A percentile compares a stretch with the other conserved stretches of the same genome.
Conservation (phyloP, 2,113 vertebrate genomes). For the Pantherophis guttatus region DNA sequence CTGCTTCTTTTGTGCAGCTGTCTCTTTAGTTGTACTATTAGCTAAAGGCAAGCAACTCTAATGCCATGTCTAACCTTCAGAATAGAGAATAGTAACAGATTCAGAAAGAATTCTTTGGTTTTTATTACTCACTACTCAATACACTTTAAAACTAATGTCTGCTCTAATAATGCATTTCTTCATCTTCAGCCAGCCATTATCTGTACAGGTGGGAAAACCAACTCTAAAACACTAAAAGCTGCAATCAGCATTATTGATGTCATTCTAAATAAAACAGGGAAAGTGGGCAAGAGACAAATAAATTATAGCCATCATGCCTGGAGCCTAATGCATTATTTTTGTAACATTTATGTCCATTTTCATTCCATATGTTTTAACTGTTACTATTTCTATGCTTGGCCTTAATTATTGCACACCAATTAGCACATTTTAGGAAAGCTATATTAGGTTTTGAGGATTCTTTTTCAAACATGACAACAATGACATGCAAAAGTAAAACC, state of each 20-base stretch:
- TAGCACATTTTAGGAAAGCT: conserved; percentile 15
- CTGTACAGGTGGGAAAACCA: conserved; percentile 56
- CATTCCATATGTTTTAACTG: conserved; percentile 28
- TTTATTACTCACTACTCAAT: conserved; percentile 19
- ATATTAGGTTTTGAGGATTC: not conserved
- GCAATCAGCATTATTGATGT: conserved; percentile 69
- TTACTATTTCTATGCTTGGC: not conserved
- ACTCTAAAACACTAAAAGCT: conserved; percentile 67
- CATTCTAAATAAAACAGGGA: conserved; percentile 54
- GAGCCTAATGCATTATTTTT: conserved; percentile 58
- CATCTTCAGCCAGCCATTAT: conserved; percentile 42
- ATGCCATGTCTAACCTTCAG: not conserved
- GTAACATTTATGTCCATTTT: conserved; percentile 41
- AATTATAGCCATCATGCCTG: conserved; percentile 59
- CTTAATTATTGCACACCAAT: conserved; percentile 28
- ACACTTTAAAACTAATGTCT: conserved; percentile 15
- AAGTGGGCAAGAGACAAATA: conserved; percentile 43
- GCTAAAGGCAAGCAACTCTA: not conserved
- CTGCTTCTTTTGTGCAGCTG: not conserved
- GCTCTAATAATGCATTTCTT: conserved; percentile 36
- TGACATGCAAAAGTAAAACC: not conserved
- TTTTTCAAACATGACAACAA: not conserved
- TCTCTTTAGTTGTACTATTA: not conserved
- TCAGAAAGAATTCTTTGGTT: conserved; percentile 6
- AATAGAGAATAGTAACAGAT: fast-evolving